These are phyloP conservation scores for Lanius collurio DNA, from an alignment of 2,113 vertebrate genomes.

Conservation along the genomic window DNA sequence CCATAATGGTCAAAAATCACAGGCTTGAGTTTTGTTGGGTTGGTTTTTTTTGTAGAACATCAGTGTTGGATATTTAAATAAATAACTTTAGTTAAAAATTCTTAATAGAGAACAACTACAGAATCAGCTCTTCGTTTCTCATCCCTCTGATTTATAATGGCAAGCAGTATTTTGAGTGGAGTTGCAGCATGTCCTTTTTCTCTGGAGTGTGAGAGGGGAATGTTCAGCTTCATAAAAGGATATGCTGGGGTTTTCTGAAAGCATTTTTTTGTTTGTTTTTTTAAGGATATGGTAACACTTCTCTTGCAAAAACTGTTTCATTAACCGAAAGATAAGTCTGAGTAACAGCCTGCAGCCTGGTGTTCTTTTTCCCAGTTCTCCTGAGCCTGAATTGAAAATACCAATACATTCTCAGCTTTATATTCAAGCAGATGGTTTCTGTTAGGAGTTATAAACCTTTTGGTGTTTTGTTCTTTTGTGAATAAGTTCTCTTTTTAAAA, in stretches of 20 bases:
- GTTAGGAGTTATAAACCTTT: conserved; percentile 7
- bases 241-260: background rate
- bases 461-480: background rate
- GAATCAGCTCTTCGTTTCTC: background rate
- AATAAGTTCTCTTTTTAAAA: conserved; percentile 1
- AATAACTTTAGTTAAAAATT: conserved; percentile 50
- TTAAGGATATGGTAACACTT: conserved; percentile 56
- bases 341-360: background rate
- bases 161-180: conserved; percentile 36
- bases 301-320: conserved; percentile 60
- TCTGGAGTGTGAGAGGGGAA: conserved; percentile 1
- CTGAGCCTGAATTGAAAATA: conserved; percentile 21
- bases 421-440: conserved; percentile 38
- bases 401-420: conserved; percentile 9
- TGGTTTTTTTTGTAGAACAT: background rate
- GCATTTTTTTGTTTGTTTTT: background rate
- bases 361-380: background rate
- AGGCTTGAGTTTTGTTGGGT: background rate
- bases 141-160: background rate
- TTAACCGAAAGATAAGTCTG: conserved; percentile 46
- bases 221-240: background rate
- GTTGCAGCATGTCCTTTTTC: conserved; percentile 5
- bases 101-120: conserved; percentile 34
- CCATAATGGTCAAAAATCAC: conserved; percentile 61
- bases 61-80: conserved; percentile 3